phyloP scores from a whole-genome alignment of 2,888 invertebrate species.

The Drosophila koepferae region DNA sequence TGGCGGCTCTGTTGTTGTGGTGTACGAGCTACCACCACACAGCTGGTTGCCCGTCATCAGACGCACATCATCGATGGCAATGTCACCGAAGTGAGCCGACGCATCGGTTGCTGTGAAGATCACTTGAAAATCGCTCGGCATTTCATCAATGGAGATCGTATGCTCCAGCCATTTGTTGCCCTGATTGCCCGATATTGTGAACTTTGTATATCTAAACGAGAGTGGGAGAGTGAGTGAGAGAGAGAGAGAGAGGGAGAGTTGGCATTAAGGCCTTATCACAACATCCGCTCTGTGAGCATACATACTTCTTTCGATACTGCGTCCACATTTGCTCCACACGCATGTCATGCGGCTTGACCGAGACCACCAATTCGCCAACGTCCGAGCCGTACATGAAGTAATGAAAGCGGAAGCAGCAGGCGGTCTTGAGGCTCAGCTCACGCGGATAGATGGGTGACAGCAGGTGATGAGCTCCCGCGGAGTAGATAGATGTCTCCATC shows the following conservation, averaged over 20 bases:
- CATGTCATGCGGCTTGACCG: conserved; percentile 85
- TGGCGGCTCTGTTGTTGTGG: conserved; percentile 43
- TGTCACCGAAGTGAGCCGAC: conserved; percentile 89
- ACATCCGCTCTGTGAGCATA: conserved; percentile 34
- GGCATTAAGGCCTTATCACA: conserved; percentile 34
- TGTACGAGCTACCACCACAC: conserved; percentile 52
- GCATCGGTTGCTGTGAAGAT: conserved; percentile 91
- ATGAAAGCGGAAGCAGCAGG: conserved; percentile 89
- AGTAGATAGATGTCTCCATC: conserved; percentile 87
- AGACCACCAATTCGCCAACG: conserved; percentile 87
- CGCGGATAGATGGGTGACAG: conserved; percentile 89
- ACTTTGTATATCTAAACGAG: conserved; percentile 85
- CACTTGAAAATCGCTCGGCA: conserved; percentile 87
- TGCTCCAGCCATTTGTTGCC: conserved; percentile 89
- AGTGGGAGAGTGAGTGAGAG: background rate
- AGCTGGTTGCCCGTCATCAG: conserved; percentile 86
- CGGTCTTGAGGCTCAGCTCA: conserved; percentile 84
- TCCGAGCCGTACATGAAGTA: conserved; percentile 92
- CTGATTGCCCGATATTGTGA: conserved; percentile 88
- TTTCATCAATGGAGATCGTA: conserved; percentile 85
- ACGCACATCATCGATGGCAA: conserved; percentile 92
- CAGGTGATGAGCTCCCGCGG: conserved; percentile 86
- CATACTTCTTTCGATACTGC: conserved; percentile 16
- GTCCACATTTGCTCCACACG: conserved; percentile 54
- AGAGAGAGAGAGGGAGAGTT: background rate